Evolutionary conservation across 2,888 invertebrate species (phyloP), one percentile per base, ranked within the genome.

Genomic region (Pharmacophagus antenor): DNA sequence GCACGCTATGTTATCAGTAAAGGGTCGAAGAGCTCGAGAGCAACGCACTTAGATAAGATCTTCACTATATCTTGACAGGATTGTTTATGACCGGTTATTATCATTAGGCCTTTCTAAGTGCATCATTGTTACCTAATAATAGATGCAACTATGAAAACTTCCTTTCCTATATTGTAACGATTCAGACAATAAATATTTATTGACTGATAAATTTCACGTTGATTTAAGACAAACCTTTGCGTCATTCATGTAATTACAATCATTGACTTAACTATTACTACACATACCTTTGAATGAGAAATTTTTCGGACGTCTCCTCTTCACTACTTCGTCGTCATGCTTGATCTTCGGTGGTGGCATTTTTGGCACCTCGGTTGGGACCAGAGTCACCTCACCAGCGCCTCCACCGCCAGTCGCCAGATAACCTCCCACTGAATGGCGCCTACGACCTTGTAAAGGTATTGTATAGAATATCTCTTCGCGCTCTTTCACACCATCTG

Each of bases 381-480:
- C 90, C 15, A 88, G 65, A 0, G 90, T 88, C 23, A 91, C 87
- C 66, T 88, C 88, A 0, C 89, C 90, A 0, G 79, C 67, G 12
- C 81, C 83, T 7, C 76, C 73, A 1, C 74, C 80, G 20, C 90
- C 92, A 2, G 91, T 91, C 1, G 91, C 81, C 52, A 93, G 77
- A 71, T 94, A 94, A 0, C 94, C 93, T 6, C 94, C 93, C 18
- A 94, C 94, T 0, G 94, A 94, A 73, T 95, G 95, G 64, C 95
- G 86, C 41, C 92, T 82, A 27, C 90, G 80, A 0, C 89, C 91
- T 57, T 90, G 86, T 5, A 89, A 82, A 0, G 90, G 85, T 51
- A 88, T 85, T 20, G 92, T 92, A 67, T 94, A 90, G 74, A 94
- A 94, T 0, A 94, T 93, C 71, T 93, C 93, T 64, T 93, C 93